Base-by-base conservation (phyloP, 2,888 invertebrate species). In the Netelia inedita region DNA sequence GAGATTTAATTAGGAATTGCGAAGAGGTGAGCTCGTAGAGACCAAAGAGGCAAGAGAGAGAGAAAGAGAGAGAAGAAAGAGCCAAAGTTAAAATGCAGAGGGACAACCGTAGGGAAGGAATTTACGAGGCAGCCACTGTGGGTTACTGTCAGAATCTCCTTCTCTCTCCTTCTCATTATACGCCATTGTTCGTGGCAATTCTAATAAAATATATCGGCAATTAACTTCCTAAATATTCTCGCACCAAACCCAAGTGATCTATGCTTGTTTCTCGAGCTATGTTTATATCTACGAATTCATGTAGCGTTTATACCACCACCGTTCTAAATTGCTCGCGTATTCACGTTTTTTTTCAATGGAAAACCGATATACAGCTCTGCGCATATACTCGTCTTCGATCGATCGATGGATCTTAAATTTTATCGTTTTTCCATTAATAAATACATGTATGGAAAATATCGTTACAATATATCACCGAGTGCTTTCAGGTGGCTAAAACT, bases 201-300 rank as follows among this genome's bases (percentile, higher is more conserved):
- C 90, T 91, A 92, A 92, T 92, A 91, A 93, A 93, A 93, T 93
- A 93, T 93, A 88, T 88, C 92, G 92, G 92, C 93, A 93, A 93
- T 93, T 93, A 93, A 92, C 91, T 89, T 91, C 91, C 93, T 91
- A 91, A 93, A 93, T 93, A 93, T 93, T 93, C 93, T 90, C 92
- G 89, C 91, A 89, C 90, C 89, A 91, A 90, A 90, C 88, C 89
- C 72, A 86, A 87, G 92, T 93, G 93, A 93, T 93, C 90, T 93
- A 93, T 92, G 88, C 91, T 61, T 46, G 68, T 53, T 80, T 57
- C 55, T 78, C 10, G 57, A 72, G n/a, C 75, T 50, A 57, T 57
- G 5, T 19, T n/a, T 57, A 57, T 57, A 19, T 57, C 46, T 46
- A 46, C 19, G 23, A 23, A 21, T 35, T 11, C 14, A 16, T 21